A percentile compares a stretch with the other conserved stretches of the same genome.
Conservation (phyloP, 2,113 vertebrate species). For the Dipodomys merriami region DNA sequence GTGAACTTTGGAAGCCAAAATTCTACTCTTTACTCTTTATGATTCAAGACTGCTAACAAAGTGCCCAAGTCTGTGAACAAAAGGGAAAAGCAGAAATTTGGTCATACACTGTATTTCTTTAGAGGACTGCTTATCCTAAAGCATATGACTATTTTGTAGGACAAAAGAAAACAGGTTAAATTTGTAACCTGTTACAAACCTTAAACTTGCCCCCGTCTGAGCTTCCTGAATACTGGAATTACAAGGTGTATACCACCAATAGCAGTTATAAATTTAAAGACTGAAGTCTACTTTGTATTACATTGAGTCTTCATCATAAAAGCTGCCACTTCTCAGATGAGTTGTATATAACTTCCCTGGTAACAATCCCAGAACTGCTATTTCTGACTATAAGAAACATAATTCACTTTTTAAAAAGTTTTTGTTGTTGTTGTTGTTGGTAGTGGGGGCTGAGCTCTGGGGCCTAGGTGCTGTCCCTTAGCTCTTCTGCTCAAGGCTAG, state of each 20-base stretch:
- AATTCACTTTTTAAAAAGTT: constrained; percentile 21
- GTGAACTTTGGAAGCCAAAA: neutral
- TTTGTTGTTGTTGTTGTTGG: too few species aligned
- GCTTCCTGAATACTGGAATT: neutral
- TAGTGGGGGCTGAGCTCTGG: too few species aligned
- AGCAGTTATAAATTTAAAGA: constrained; percentile 10
- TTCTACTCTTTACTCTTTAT: neutral
- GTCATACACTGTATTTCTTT: neutral
- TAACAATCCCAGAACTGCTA: neutral
- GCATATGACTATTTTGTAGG: neutral
- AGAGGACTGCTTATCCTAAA: constrained; percentile 16
- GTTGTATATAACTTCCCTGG: too few species aligned
- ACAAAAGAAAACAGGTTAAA: constrained; percentile 54
- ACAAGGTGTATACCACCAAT: neutral
- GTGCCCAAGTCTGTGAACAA: neutral
- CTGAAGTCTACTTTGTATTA: constrained; percentile 5
- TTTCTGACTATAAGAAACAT: constrained; percentile 30
- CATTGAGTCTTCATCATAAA: constrained; percentile 28
- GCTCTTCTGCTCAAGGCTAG: too few species aligned
- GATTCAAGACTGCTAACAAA: constrained; percentile 22
- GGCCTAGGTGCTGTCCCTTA: too few species aligned
- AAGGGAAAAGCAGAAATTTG: constrained; percentile 33
- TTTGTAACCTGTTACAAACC: too few species aligned
- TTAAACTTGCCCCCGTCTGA: neutral
- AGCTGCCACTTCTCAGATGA: neutral